Evolutionary conservation across 2,797 vertebrate species (phyloP).

Genomic region (Buphagus erythrorhynchus): DNA sequence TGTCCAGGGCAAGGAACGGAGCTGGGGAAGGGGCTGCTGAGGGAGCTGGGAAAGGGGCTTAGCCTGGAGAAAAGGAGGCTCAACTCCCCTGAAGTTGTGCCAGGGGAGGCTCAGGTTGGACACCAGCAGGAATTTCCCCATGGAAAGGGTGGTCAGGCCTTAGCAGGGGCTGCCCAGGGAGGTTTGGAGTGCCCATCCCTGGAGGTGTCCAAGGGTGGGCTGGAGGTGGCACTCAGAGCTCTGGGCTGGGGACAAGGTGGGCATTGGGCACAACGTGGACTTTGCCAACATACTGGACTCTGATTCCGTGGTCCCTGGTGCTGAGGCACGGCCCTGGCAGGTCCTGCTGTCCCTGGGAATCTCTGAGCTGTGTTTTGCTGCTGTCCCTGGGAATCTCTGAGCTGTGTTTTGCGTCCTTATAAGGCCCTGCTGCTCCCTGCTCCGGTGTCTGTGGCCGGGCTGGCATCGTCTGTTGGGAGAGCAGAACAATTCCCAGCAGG

Average conservation of each 20-base stretch:
- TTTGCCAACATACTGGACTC: rapidly evolving
- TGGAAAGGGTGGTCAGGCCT: rapidly evolving
- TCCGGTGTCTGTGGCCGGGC: not conserved
- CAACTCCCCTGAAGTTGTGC: not conserved
- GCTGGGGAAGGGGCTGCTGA: not conserved
- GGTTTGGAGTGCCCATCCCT: not conserved
- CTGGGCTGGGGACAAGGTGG: not conserved
- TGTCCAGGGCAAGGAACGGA: rapidly evolving
- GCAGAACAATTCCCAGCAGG: not conserved
- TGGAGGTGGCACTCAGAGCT: rapidly evolving
- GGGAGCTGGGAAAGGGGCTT: not conserved
- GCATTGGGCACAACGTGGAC: rapidly evolving
- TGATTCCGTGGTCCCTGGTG: rapidly evolving
- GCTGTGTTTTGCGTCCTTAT: constrained; percentile 71
- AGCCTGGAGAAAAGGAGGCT: not conserved
- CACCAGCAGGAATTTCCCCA: rapidly evolving
- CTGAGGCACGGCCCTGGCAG: constrained; percentile 51
- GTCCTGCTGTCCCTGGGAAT: not conserved
- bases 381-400: not conserved
- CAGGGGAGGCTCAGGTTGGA: rapidly evolving
- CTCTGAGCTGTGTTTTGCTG: constrained; percentile 25
- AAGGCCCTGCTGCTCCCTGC: constrained; percentile 65
- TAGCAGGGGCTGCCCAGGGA: not conserved
- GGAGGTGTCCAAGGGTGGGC: not conserved
- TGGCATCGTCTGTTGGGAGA: constrained; percentile 5